phyloP scores from a whole-genome alignment of 1,140 invertebrate genomes.

The Aricia agestis region DNA sequence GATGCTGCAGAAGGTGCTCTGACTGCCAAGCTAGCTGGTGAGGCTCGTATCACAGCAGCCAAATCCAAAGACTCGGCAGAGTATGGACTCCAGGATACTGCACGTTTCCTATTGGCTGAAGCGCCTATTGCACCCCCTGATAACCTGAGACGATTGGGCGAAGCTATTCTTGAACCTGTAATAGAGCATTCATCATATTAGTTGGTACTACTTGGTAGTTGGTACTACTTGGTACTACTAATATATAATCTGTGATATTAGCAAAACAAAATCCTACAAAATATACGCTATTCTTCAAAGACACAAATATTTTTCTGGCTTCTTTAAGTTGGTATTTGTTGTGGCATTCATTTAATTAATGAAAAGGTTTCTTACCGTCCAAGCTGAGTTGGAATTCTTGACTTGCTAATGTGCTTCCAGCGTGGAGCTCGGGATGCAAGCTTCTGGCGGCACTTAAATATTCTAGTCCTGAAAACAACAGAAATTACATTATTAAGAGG shows the following conservation, averaged over 20 bases:
- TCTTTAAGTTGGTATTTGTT: not conserved
- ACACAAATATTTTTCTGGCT: not conserved
- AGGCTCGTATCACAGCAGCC: conserved; percentile 95
- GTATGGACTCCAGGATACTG: conserved; percentile 95
- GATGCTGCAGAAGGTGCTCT: conserved; percentile 91
- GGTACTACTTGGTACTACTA: no score
- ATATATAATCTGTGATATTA: no score
- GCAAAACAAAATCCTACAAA: not conserved
- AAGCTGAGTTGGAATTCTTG: conserved; percentile 87
- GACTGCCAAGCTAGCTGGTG: conserved; percentile 94
- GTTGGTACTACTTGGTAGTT: no score
- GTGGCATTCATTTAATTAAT: not conserved
- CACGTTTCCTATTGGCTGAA: conserved; percentile 90
- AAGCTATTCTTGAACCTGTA: conserved; percentile 83
- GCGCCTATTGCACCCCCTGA: conserved; percentile 76
- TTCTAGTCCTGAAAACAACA: conserved; percentile 81
- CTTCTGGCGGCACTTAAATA: conserved; percentile 82
- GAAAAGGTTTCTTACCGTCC: conserved; percentile 78
- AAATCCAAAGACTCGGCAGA: conserved; percentile 96
- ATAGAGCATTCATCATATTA: conserved; percentile 25
- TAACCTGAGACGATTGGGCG: conserved; percentile 76
- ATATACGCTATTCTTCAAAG: not conserved
- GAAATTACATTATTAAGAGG: conserved; percentile 16
- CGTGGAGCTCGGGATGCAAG: conserved; percentile 80
- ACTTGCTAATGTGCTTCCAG: conserved; percentile 84